phyloP scores from a whole-genome alignment of 2,888 invertebrate genomes.

The Platycheirus albimanus region DNA sequence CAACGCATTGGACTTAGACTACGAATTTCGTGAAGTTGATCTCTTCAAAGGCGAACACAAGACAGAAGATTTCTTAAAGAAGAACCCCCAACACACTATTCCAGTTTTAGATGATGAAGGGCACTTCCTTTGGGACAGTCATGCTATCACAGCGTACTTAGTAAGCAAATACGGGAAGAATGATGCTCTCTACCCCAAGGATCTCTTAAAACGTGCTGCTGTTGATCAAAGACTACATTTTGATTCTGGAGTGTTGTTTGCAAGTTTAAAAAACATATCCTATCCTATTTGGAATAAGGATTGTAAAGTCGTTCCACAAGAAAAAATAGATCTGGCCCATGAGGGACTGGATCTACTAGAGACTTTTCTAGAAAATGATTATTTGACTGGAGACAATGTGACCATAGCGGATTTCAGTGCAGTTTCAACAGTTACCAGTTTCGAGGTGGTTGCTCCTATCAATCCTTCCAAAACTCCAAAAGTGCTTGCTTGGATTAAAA shows the following conservation, averaged over 20 bases:
- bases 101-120: constrained; percentile 79
- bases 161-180: constrained; percentile 79
- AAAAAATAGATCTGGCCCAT: constrained; percentile 77
- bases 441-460: constrained; percentile 74
- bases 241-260: constrained; percentile 80
- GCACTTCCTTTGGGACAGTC: constrained; percentile 79
- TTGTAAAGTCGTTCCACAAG: constrained; percentile 55
- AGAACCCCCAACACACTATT: constrained; percentile 81
- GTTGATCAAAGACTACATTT: constrained; percentile 81
- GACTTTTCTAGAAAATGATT: constrained; percentile 76
- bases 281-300: constrained; percentile 75
- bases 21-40: constrained; percentile 78
- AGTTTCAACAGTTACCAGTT: constrained; percentile 75
- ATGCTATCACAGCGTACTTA: constrained; percentile 80
- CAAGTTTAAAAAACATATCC: constrained; percentile 77
- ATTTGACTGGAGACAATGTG: constrained; percentile 77
- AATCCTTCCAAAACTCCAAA: constrained; percentile 77
- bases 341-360: constrained; percentile 79
- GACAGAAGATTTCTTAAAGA: constrained; percentile 76
- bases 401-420: constrained; percentile 80
- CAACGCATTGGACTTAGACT: constrained; percentile 77
- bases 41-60: constrained; percentile 77
- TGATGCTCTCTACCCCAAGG: constrained; percentile 79
- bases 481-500: constrained; percentile 77
- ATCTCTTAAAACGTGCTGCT: constrained; percentile 78